These are phyloP conservation scores for Chymomyza costata DNA, from an alignment of 1,140 invertebrate species.

Conservation along the genomic window DNA sequence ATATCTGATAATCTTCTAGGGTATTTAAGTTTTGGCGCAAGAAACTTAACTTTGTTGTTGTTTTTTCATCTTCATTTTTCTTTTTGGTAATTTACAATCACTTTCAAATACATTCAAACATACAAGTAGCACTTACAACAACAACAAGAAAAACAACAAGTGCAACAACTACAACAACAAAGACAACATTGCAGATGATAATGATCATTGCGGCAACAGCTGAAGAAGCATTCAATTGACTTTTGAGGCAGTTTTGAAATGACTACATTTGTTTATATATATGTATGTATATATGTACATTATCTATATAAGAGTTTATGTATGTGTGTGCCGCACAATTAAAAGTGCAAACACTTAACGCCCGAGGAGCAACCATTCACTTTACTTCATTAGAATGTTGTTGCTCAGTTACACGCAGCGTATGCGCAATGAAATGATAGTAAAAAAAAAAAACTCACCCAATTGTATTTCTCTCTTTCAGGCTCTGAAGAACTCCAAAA, in stretches of 20 bases:
- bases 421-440: too few relatives aligned
- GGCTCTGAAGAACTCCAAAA: constrained; percentile 42
- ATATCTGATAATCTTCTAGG: too few relatives aligned
- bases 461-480: constrained; percentile 26
- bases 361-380: constrained; percentile 49
- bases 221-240: constrained; percentile 27
- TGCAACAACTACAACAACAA: constrained; percentile 8
- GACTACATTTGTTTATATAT: too few relatives aligned
- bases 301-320: too few relatives aligned
- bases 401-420: constrained; percentile 13
- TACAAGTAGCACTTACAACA: too few relatives aligned
- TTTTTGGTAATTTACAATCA: constrained; percentile 58
- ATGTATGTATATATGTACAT: too few relatives aligned
- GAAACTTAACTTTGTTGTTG: too few relatives aligned
- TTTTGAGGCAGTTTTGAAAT: constrained; percentile 35
- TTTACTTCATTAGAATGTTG: constrained; percentile 52
- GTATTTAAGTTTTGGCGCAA: too few relatives aligned
- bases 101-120: constrained; percentile 62
- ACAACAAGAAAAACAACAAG: constrained; percentile 20
- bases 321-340: constrained; percentile 34
- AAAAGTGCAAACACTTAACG: constrained; percentile 34
- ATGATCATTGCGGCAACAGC: constrained; percentile 50
- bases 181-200: constrained; percentile 32
- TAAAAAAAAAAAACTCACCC: too few relatives aligned
- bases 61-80: too few relatives aligned